Conservation (phyloP, 1,140 invertebrate species). For the Tachypleus tridentatus region DNA sequence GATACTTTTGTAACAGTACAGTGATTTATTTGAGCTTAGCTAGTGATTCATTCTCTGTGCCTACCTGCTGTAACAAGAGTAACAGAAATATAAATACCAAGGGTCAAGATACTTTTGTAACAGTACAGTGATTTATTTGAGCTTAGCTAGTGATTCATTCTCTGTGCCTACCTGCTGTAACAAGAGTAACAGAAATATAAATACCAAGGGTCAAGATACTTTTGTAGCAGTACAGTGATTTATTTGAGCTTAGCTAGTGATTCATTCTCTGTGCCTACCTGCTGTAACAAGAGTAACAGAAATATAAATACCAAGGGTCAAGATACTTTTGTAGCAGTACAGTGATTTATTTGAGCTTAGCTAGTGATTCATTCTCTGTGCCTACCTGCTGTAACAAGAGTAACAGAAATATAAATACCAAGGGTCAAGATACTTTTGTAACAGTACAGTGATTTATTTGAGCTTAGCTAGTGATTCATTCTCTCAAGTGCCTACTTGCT, state of each 20-base stretch:
- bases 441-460: constrained; percentile 34
- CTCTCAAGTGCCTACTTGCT: constrained; percentile 77
- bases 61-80: constrained; percentile 56
- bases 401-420: no score
- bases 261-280: constrained; percentile 76
- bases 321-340: no score
- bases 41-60: constrained; percentile 74
- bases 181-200: no score
- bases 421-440: no score
- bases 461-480: constrained; percentile 88
- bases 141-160: constrained; percentile 82
- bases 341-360: constrained; percentile 69
- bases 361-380: constrained; percentile 75
- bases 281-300: constrained; percentile 44
- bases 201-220: no score
- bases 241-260: constrained; percentile 86
- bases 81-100: no score
- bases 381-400: constrained; percentile 58
- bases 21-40: constrained; percentile 78
- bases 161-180: constrained; percentile 69
- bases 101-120: no score
- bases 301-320: no score
- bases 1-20: no score
- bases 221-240: no score
- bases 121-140: constrained; percentile 43